phyloP scores from a whole-genome alignment of 2,113 vertebrate species.

The Pterocles orientalis region DNA sequence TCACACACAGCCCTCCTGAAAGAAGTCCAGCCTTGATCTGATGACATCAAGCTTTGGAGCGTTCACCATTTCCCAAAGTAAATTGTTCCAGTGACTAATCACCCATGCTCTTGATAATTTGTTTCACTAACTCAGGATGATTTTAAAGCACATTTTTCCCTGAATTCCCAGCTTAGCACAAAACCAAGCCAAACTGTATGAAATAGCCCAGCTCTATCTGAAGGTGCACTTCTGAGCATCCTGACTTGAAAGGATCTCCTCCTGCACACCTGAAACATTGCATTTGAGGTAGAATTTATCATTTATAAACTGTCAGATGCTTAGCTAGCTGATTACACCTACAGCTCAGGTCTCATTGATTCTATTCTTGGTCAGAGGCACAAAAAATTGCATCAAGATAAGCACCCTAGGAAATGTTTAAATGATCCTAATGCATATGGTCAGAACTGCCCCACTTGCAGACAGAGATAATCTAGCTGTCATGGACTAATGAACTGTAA shows the following conservation, averaged over 20 bases:
- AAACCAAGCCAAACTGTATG: background rate
- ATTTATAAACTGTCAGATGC: background rate
- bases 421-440: background rate
- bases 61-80: background rate
- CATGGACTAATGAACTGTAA: slow-evolving; percentile 59
- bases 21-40: slow-evolving; percentile 14
- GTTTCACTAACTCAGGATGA: background rate
- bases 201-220: background rate
- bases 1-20: slow-evolving; percentile 13
- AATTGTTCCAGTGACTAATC: background rate
- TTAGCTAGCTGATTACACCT: background rate
- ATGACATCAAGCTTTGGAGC: slow-evolving; percentile 4
- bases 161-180: background rate
- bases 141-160: background rate
- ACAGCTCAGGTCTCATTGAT: background rate
- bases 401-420: slow-evolving; percentile 18
- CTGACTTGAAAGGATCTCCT: background rate
- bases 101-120: background rate
- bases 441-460: background rate
- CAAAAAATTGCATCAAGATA: background rate
- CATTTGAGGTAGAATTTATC: background rate
- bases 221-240: background rate
- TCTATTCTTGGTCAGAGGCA: background rate
- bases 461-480: slow-evolving; percentile 30
- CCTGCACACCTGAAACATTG: background rate